These are phyloP conservation scores for Tetragonula carbonaria DNA, from an alignment of 2,888 invertebrate genomes.

Conservation along the genomic window DNA sequence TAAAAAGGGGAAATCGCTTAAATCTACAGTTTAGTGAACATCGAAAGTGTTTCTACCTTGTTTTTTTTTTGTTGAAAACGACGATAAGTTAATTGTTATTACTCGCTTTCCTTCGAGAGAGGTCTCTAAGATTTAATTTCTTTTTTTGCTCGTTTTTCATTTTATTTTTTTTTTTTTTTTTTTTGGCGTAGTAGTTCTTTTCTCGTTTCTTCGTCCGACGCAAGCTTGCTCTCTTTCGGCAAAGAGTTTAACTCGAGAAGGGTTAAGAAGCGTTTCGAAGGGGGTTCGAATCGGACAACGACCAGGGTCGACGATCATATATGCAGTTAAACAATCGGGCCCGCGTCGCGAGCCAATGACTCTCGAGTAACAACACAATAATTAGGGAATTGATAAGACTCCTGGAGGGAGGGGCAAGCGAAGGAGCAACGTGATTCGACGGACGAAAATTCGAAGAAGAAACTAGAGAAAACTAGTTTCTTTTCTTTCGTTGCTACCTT, in stretches of 20 bases:
- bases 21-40: conserved; percentile 31
- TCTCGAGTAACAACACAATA: conserved; percentile 63
- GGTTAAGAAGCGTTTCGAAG: conserved; percentile 37
- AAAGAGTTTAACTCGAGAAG: neutral
- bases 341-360: conserved; percentile 47
- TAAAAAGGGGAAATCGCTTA: conserved; percentile 30
- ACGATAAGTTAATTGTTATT: neutral
- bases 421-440: neutral
- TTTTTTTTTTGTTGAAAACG: neutral
- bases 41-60: conserved; percentile 33
- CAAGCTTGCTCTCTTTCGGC: neutral
- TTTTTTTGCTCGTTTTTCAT: neutral
- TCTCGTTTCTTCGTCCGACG: too few species aligned
- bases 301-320: conserved; percentile 73
- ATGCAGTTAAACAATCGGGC: conserved; percentile 79
- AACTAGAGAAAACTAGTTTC: too few species aligned
- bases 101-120: neutral
- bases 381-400: conserved; percentile 66
- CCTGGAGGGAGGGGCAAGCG: conserved; percentile 26
- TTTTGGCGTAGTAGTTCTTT: neutral
- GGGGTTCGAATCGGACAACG: conserved; percentile 56
- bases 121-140: neutral
- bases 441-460: neutral
- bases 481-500: neutral
- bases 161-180: neutral